A percentile compares a stretch with the other conserved stretches of the same genome.
phyloP scores from a whole-genome alignment of 2,113 vertebrate genomes.

The Physeter macrocephalus region DNA sequence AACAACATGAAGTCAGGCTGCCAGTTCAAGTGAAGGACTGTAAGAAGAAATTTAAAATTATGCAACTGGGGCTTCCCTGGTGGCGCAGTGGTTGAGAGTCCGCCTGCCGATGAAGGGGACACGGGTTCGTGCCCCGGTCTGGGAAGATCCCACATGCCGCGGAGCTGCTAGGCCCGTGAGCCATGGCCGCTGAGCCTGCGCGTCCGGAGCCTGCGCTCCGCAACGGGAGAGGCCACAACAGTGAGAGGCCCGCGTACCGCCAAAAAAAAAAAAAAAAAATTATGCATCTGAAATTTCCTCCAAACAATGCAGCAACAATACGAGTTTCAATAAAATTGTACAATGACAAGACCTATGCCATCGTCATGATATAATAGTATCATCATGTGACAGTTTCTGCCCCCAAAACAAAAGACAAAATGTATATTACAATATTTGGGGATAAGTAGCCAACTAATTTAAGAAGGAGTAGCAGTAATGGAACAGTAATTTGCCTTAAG shows the following conservation, averaged over 20 bases:
- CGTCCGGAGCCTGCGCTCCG: fast-evolving
- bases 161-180: too few species aligned
- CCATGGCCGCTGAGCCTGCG: fast-evolving
- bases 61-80: neutral
- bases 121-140: too few species aligned
- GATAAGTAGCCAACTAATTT: neutral
- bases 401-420: neutral
- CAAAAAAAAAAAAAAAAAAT: neutral
- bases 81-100: too few species aligned
- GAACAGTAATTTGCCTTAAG: neutral
- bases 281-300: neutral
- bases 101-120: too few species aligned
- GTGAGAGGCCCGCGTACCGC: too few species aligned
- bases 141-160: too few species aligned
- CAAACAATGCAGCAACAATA: neutral
- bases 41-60: neutral
- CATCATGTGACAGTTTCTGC: neutral
- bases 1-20: neutral
- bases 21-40: neutral
- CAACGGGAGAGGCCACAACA: too few species aligned
- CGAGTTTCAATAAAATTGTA: neutral
- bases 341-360: neutral
- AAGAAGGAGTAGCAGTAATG: neutral
- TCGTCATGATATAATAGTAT: neutral
- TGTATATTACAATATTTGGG: neutral